phyloP scores from a whole-genome alignment of 1,140 invertebrate genomes.

The Streblospio benedicti region DNA sequence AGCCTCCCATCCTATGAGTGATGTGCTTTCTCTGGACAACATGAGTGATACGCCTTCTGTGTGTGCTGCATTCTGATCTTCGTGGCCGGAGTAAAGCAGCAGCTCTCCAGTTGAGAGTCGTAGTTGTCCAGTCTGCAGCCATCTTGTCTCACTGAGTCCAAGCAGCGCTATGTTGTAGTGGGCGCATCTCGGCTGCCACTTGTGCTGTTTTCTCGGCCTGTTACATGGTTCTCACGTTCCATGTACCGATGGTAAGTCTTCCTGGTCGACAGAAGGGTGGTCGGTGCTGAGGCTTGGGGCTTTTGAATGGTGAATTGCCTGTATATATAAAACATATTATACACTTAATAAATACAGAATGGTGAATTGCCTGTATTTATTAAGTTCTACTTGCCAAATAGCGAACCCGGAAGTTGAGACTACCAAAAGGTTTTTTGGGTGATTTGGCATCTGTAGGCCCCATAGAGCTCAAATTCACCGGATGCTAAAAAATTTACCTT shows the following conservation, averaged over 20 bases:
- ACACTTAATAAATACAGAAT: no score
- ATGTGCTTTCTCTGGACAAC: constrained; percentile 13
- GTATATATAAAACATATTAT: no score
- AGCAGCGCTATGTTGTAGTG: neutral
- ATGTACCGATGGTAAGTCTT: neutral
- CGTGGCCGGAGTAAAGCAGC: constrained; percentile 18
- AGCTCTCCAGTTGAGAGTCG: constrained; percentile 6
- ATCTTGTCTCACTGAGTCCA: neutral
- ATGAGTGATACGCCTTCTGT: constrained; percentile 20
- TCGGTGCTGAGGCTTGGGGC: no score
- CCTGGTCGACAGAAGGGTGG: neutral
- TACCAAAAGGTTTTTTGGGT: no score
- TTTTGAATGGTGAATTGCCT: no score
- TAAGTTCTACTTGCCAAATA: no score
- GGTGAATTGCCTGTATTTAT: no score
- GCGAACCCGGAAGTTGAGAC: no score
- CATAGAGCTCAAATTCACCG: no score
- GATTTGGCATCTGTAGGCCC: no score
- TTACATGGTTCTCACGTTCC: neutral
- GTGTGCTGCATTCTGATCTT: constrained; percentile 17
- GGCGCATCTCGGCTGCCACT: neutral
- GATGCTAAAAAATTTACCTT: no score
- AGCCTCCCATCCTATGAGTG: constrained; percentile 18
- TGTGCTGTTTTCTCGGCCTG: neutral
- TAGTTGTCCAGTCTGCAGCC: neutral